A percentile compares a stretch with the other conserved stretches of the same genome.
phyloP scores from a whole-genome alignment of 2,113 vertebrate genomes.

The Hiodon tergisus region DNA sequence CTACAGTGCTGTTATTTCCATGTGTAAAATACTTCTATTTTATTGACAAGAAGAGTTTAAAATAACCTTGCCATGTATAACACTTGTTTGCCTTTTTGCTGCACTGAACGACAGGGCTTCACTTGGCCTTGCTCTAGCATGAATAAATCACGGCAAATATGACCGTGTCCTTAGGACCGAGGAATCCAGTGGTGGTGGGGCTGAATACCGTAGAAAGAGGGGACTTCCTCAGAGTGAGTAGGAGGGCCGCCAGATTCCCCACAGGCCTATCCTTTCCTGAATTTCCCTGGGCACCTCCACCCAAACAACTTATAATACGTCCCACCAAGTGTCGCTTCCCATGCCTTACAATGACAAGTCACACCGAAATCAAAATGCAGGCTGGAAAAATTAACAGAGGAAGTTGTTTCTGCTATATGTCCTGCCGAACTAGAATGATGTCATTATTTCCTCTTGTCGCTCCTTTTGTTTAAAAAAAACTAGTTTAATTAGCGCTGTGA shows the following conservation, averaged over 20 bases:
- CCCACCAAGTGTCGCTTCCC: neutral
- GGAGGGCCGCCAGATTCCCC: conserved; percentile 8
- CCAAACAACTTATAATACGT: conserved; percentile 22
- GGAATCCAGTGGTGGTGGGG: neutral
- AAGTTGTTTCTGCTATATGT: conserved; percentile 60
- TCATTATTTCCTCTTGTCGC: conserved; percentile 37
- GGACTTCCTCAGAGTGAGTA: conserved; percentile 1
- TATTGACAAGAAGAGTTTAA: no score
- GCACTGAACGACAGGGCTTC: no score
- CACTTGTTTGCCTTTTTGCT: no score
- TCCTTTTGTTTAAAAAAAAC: conserved; percentile 27
- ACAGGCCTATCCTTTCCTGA: conserved; percentile 21
- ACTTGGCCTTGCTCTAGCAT: no score
- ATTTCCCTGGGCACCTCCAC: conserved; percentile 5
- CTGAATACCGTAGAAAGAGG: neutral
- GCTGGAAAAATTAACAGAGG: conserved; percentile 60
- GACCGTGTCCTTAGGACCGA: no score
- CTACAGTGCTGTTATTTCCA: no score
- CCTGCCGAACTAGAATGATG: conserved; percentile 46
- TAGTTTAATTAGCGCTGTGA: conserved; percentile 39
- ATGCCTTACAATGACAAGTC: conserved; percentile 39
- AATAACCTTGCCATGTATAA: no score
- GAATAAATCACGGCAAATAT: no score
- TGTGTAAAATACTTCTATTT: no score
- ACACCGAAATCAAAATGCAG: conserved; percentile 35